Evolutionary conservation across 2,797 vertebrate genomes (phyloP), one percentile per base, ranked within the genome.

Genomic region (Bucorvus abyssinicus): DNA sequence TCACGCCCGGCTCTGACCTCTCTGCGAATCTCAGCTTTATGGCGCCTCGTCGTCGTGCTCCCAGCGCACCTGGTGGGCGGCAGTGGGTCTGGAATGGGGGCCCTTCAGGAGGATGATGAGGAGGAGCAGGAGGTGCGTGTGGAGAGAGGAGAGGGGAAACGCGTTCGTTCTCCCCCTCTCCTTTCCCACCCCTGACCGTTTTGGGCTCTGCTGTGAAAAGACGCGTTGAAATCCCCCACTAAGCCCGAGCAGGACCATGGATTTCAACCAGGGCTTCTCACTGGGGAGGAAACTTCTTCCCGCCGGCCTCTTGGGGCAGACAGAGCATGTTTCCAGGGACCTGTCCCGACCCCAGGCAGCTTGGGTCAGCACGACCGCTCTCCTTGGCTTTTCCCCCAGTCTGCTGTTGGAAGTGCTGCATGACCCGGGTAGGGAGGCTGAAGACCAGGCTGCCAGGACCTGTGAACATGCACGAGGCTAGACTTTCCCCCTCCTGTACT

Each of bases 11-110:
- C 21, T 61, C 36, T 40, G 26, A 14, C 11, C 6, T 68, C n/a
- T 3, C 0, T 59, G 56, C 64, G 60, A 83, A 59, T 44, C 32
- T 32, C 30, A 53, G 3, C 7, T 47, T 59, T 22, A 2, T 29
- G 4, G 7, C 67, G 20, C 30, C 55, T 53, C 57, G 40, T 21
- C 42, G n/a, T 2, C 0, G 0, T 44, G 36, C 36, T 78, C 49
- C 44, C 27, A 24, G 27, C 12, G 52, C 30, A 23, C 24, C 71
- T 36, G 22, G 29, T 21, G 36, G 0, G 0, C n/a, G 45, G 32
- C 56, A 67, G 17, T 8, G 38, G 64, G 19, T 56, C 14, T 80
- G 14, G 63, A 22, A 29, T 40, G 22, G 68, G 9, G 14, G 7
- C 23, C 52, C 52, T 77, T 45, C 57, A 71, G 57, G 59, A 29